Conservation (phyloP, 2,888 invertebrate species). For the Cylindroiulus punctatus region DNA sequence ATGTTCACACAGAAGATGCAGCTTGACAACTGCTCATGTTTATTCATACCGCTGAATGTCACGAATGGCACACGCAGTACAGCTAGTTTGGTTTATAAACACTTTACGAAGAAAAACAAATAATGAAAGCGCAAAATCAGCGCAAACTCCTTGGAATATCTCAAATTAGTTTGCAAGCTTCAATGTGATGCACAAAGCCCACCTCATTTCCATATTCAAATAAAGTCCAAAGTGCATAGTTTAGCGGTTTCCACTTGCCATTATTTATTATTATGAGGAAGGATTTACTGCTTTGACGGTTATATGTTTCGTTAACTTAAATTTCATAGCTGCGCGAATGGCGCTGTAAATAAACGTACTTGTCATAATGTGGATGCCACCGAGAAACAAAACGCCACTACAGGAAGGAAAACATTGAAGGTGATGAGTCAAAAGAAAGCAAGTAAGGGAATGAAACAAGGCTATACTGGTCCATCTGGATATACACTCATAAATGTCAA, state of each 20-base stretch:
- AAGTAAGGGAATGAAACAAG: no score
- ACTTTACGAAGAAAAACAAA: no score
- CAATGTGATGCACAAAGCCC: neutral
- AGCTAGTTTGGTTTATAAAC: neutral
- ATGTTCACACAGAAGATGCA: no score
- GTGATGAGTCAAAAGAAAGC: neutral
- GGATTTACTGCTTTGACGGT: slow-evolving; percentile 10
- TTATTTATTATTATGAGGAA: slow-evolving; percentile 10
- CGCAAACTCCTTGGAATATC: neutral
- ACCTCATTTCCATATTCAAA: slow-evolving; percentile 10
- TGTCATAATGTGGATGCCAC: slow-evolving; percentile 18
- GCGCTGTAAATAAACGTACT: slow-evolving; percentile 18
- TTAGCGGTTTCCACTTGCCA: slow-evolving; percentile 9
- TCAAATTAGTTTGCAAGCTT: neutral
- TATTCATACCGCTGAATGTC: neutral
- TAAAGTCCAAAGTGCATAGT: slow-evolving; percentile 9
- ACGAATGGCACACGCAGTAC: neutral
- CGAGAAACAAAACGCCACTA: slow-evolving; percentile 5
- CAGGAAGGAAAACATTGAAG: neutral
- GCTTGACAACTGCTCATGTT: neutral
- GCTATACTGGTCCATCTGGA: no score
- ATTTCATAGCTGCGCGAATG: slow-evolving; percentile 18
- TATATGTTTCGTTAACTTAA: slow-evolving; percentile 18
- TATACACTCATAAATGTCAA: no score
- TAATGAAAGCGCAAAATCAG: neutral